These are phyloP conservation scores for Sitta carolinensis DNA, from an alignment of 2,797 vertebrate genomes.

Conservation along the genomic window DNA sequence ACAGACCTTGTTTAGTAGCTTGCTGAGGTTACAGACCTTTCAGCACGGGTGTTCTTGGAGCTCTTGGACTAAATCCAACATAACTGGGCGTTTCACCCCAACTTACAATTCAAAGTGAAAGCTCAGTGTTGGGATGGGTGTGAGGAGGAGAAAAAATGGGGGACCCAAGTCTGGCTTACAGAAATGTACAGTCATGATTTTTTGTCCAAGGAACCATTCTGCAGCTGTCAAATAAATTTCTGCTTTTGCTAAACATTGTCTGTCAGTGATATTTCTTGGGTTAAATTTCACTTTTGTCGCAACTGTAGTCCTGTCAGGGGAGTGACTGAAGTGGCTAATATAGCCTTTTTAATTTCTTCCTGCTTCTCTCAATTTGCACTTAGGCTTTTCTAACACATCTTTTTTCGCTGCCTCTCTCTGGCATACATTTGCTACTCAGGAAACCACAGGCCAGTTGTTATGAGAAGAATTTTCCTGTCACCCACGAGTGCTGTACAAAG, in stretches of 20 bases:
- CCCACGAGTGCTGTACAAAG: not conserved
- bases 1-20: not conserved
- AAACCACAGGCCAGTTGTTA: not conserved
- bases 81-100: not conserved
- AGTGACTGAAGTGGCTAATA: not conserved
- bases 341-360: not conserved
- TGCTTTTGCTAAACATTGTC: not conserved
- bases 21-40: not conserved
- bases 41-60: not conserved
- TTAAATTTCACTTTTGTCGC: not conserved
- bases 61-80: not conserved
- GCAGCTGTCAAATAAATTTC: not conserved
- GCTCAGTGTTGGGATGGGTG: not conserved
- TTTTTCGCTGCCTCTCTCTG: not conserved
- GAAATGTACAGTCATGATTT: accelerated
- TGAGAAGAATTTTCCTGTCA: slow-evolving; percentile 14
- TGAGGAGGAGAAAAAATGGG: not conserved
- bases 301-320: not conserved
- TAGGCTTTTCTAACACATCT: not conserved
- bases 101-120: not conserved
- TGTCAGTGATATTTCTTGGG: not conserved
- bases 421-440: not conserved
- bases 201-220: not conserved
- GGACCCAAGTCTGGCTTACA: not conserved
- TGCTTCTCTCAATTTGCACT: not conserved